Percentiles rank a stretch among this genome's conserved stretches.
Conservation (phyloP, 2,113 vertebrate genomes). For the Mungos mungo region DNA sequence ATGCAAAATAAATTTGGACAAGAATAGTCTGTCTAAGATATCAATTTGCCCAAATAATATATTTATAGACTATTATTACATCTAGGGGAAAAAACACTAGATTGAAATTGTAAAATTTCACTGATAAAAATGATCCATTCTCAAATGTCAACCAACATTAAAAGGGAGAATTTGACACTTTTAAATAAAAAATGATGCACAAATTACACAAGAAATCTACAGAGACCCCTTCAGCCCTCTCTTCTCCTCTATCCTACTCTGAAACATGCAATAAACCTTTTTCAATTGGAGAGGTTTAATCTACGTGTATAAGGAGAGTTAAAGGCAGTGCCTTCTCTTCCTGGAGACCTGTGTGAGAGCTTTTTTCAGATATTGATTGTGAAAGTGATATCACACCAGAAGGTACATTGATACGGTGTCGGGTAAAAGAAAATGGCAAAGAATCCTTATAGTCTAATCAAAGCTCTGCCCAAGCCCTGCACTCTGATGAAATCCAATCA, state of each 20-base stretch:
- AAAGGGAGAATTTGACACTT: conserved; percentile 74
- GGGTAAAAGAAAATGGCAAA: conserved; percentile 88
- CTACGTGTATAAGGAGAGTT: conserved; percentile 79
- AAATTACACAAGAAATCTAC: conserved; percentile 84
- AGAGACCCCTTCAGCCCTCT: conserved; percentile 75
- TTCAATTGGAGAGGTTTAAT: conserved; percentile 82
- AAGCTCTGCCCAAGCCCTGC: conserved; percentile 90
- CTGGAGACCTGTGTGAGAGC: conserved; percentile 80
- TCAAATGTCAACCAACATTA: conserved; percentile 76
- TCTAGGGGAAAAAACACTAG: conserved; percentile 68
- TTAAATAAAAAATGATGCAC: conserved; percentile 85
- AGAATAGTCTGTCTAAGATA: conserved; percentile 69
- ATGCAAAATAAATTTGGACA: conserved; percentile 75
- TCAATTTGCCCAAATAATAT: conserved; percentile 78
- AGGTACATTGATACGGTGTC: conserved; percentile 90
- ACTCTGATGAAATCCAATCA: conserved; percentile 91
- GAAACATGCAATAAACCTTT: conserved; percentile 83
- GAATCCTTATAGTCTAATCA: conserved; percentile 92
- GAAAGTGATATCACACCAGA: conserved; percentile 93
- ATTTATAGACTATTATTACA: conserved; percentile 77
- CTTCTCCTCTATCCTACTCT: conserved; percentile 50
- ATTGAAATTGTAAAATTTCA: conserved; percentile 80
- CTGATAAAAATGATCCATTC: conserved; percentile 81
- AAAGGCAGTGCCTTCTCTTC: conserved; percentile 76
- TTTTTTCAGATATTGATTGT: conserved; percentile 92